Conservation (phyloP, 2,888 invertebrate species). For the Uropetala carovei region DNA sequence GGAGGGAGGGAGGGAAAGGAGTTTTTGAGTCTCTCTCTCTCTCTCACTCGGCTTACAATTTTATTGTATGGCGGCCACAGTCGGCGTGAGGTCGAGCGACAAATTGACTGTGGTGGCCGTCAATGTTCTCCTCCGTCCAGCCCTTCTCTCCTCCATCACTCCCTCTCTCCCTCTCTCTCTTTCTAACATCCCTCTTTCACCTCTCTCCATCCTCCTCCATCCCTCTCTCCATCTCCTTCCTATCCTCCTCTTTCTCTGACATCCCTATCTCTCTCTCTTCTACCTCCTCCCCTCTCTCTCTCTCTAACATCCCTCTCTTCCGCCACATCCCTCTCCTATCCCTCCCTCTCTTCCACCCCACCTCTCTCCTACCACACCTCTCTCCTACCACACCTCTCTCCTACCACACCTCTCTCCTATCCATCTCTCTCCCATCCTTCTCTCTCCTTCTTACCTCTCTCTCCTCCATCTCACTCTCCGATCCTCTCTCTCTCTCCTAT, state of each 20-base stretch:
- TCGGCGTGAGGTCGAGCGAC: conserved; percentile 22
- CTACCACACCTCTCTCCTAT: too few species aligned
- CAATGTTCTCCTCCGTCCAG: background rate
- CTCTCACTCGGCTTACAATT: background rate
- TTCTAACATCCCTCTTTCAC: background rate
- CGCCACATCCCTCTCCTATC: too few species aligned
- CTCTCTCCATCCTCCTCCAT: background rate
- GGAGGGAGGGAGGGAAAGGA: background rate
- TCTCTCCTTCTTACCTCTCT: too few species aligned
- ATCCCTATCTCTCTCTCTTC: background rate
- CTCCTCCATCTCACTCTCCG: background rate
- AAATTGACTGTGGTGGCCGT: conserved; percentile 13
- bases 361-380: background rate
- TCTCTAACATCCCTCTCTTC: too few species aligned
- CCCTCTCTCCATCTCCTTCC: background rate
- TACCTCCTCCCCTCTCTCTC: background rate
- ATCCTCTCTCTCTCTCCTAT: background rate
- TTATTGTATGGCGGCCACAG: conserved; percentile 1
- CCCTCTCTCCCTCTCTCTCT: background rate
- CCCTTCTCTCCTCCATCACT: background rate
- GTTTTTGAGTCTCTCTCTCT: background rate
- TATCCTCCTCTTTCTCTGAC: background rate
- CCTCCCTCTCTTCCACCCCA: background rate
- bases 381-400: too few species aligned
- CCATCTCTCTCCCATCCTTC: too few species aligned